Conservation (phyloP, 2,888 invertebrate genomes). For the Timandra comae region DNA sequence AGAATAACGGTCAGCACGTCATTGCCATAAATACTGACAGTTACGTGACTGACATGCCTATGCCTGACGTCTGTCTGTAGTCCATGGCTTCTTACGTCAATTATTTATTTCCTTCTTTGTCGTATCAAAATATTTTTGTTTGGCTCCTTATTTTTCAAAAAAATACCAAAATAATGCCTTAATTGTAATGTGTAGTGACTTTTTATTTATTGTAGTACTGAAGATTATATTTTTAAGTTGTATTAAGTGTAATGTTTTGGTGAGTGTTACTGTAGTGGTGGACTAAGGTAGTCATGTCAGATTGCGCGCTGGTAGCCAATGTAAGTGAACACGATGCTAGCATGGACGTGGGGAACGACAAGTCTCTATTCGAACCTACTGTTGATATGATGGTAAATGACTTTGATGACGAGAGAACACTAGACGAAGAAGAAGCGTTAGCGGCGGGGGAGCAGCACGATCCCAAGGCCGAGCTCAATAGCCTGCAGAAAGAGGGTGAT, state of each 20-base stretch:
- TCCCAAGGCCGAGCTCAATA: constrained; percentile 91
- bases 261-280: constrained; percentile 41
- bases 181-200: constrained; percentile 44
- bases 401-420: constrained; percentile 96
- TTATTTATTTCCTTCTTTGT: too few species aligned
- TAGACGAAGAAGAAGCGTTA: constrained; percentile 97
- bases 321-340: constrained; percentile 74
- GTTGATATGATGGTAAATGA: constrained; percentile 98
- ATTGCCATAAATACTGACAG: too few species aligned
- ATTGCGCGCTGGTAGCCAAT: constrained; percentile 73
- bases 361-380: constrained; percentile 90
- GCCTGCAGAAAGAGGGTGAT: constrained; percentile 94
- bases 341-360: constrained; percentile 74
- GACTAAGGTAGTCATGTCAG: constrained; percentile 69
- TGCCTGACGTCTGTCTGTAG: too few species aligned
- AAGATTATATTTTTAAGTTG: constrained; percentile 28
- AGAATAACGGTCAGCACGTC: too few species aligned
- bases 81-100: too few species aligned
- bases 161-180: constrained; percentile 40
- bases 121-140: constrained; percentile 74
- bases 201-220: constrained; percentile 31
- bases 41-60: too few species aligned
- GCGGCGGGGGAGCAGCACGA: constrained; percentile 91
- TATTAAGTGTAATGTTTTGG: constrained; percentile 47
- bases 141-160: constrained; percentile 40